A percentile compares a stretch with the other conserved stretches of the same genome.
These are phyloP conservation scores for Yponomeuta sedellus DNA, from an alignment of 2,888 invertebrate genomes.

Conservation along the genomic window DNA sequence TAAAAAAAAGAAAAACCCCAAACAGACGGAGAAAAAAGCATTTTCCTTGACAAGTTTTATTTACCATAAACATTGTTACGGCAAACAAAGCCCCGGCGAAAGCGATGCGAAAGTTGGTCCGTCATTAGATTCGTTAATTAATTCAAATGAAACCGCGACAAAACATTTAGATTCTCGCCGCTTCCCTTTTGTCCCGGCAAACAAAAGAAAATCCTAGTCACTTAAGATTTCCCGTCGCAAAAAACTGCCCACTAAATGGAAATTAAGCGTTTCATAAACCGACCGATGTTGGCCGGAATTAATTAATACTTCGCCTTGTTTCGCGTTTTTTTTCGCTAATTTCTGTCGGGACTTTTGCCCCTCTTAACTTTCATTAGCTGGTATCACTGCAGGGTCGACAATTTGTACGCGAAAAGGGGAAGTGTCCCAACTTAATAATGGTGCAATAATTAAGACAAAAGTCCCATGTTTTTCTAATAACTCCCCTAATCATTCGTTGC, in stretches of 20 bases:
- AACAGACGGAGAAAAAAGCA: constrained; percentile 65
- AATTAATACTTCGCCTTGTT: constrained; percentile 67
- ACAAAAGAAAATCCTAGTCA: constrained; percentile 57
- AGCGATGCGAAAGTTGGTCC: constrained; percentile 65
- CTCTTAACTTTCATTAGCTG: constrained; percentile 50
- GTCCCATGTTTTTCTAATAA: constrained; percentile 59
- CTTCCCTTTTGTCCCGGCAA: constrained; percentile 50
- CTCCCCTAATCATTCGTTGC: constrained; percentile 65
- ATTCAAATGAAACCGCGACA: constrained; percentile 74
- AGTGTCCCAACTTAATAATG: constrained; percentile 57
- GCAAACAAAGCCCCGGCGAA: constrained; percentile 38
- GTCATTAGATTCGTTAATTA: constrained; percentile 75
- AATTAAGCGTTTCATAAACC: constrained; percentile 70
- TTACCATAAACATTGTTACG: constrained; percentile 74
- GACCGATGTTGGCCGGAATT: constrained; percentile 56
- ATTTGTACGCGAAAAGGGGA: constrained; percentile 31
- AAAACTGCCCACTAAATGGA: constrained; percentile 58
- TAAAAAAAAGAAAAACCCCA: constrained; percentile 60
- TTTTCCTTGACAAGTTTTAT: constrained; percentile 75
- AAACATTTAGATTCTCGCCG: constrained; percentile 65
- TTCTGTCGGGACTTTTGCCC: constrained; percentile 29
- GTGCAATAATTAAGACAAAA: constrained; percentile 69
- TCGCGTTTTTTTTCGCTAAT: constrained; percentile 46
- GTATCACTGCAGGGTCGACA: constrained; percentile 54
- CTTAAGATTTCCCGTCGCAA: constrained; percentile 43